phyloP scores from a whole-genome alignment of 2,888 invertebrate species.

The Spodoptera exigua region DNA sequence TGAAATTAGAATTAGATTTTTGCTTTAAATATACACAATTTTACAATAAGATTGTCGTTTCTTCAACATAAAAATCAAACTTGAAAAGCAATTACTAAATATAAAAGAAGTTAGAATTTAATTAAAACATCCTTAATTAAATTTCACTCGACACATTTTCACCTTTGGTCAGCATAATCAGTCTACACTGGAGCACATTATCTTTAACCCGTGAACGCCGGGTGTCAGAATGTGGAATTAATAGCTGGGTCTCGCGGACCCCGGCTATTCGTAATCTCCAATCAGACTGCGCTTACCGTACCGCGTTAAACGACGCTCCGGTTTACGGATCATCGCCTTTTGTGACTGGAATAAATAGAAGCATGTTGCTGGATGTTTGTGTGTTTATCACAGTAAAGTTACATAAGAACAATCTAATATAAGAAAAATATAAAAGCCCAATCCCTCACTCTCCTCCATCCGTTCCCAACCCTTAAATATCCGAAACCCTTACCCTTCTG shows the following conservation, averaged over 20 bases:
- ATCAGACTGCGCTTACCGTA: conserved; percentile 48
- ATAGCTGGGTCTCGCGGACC: conserved; percentile 34
- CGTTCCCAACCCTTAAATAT: too few species aligned
- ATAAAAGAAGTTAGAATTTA: too few species aligned
- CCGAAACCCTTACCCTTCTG: too few species aligned
- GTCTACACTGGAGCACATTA: background rate
- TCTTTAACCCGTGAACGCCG: conserved; percentile 39
- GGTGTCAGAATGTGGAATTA: conserved; percentile 25
- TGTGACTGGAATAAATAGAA: conserved; percentile 41
- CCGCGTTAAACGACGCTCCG: conserved; percentile 41
- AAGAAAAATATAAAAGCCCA: too few species aligned
- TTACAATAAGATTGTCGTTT: too few species aligned
- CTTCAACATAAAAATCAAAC: too few species aligned
- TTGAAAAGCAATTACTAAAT: too few species aligned
- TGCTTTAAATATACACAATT: too few species aligned
- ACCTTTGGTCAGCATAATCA: background rate
- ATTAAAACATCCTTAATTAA: too few species aligned
- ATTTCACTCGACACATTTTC: background rate
- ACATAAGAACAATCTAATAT: too few species aligned
- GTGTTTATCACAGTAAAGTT: conserved; percentile 4
- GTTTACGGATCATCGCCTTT: conserved; percentile 38
- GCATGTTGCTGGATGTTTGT: conserved; percentile 3
- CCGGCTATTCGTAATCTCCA: conserved; percentile 35
- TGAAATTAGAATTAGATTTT: too few species aligned
- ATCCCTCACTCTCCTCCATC: too few species aligned